Conservation (phyloP, 2,113 vertebrate species). For the Scartelaos histophorus region DNA sequence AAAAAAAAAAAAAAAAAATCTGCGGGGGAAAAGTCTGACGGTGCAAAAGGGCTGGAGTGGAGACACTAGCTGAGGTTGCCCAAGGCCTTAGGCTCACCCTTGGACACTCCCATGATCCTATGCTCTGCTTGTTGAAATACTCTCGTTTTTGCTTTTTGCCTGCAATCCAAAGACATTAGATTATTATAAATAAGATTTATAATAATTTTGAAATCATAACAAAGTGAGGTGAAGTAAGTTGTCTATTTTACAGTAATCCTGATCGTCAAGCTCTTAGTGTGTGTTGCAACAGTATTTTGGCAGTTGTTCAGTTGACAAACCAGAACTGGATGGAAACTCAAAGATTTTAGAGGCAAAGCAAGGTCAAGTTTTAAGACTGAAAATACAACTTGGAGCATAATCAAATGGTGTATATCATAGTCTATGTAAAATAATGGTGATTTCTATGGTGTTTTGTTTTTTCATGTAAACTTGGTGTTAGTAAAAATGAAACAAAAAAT, state of each 20-base stretch:
- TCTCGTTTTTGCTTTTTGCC: not conserved
- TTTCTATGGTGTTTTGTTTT: slow-evolving; percentile 28
- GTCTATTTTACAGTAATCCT: slow-evolving; percentile 41
- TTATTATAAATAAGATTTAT: not conserved
- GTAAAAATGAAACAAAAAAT: slow-evolving; percentile 33
- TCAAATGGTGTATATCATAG: slow-evolving; percentile 23
- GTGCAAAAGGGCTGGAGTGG: slow-evolving; percentile 62
- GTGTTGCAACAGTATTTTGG: slow-evolving; percentile 58
- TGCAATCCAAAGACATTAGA: slow-evolving; percentile 16
- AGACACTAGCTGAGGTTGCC: slow-evolving; percentile 65
- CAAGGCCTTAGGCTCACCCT: slow-evolving; percentile 54
- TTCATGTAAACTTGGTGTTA: not conserved
- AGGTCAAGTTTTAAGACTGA: slow-evolving; percentile 51
- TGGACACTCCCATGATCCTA: slow-evolving; percentile 56
- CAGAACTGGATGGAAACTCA: slow-evolving; percentile 39
- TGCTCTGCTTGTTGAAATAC: slow-evolving; percentile 21
- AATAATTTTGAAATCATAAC: slow-evolving; percentile 6
- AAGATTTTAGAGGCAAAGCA: slow-evolving; percentile 54
- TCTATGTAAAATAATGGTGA: slow-evolving; percentile 24
- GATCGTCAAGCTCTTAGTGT: slow-evolving; percentile 35
- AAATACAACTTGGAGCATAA: not conserved
- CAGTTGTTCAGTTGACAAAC: slow-evolving; percentile 42
- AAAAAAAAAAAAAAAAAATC: no score
- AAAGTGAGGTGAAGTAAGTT: slow-evolving; percentile 30
- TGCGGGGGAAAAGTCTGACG: slow-evolving; percentile 69